These are phyloP conservation scores for Mastacembelus armatus DNA, from an alignment of 2,797 vertebrate genomes.

Conservation along the genomic window DNA sequence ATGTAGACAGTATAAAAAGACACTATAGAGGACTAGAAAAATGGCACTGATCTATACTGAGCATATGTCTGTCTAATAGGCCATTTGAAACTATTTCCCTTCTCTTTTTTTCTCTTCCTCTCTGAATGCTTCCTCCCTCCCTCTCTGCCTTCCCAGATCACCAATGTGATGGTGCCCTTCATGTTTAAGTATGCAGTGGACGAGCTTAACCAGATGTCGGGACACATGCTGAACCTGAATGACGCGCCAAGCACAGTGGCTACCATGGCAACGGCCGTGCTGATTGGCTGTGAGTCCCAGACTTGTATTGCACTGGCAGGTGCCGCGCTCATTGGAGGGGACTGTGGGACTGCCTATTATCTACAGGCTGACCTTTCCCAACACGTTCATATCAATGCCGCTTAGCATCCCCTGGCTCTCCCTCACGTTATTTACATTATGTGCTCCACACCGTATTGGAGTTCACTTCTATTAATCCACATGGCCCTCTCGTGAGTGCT, in stretches of 20 bases:
- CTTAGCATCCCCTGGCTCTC: constrained; percentile 48
- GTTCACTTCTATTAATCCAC: constrained; percentile 55
- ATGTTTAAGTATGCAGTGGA: constrained; percentile 99
- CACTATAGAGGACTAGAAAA: constrained; percentile 17
- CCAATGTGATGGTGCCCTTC: constrained; percentile 97
- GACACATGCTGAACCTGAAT: constrained; percentile 93
- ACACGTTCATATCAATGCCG: constrained; percentile 74
- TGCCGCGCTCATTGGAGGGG: constrained; percentile 74
- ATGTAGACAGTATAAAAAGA: neutral
- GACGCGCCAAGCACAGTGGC: constrained; percentile 94
- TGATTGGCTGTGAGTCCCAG: constrained; percentile 96
- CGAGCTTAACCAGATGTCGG: constrained; percentile 96
- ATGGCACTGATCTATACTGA: constrained; percentile 29
- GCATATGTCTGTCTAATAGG: constrained; percentile 47
- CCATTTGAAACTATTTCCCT: constrained; percentile 39
- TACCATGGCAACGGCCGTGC: constrained; percentile 94
- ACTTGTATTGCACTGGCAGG: constrained; percentile 80
- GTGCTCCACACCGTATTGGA: constrained; percentile 33
- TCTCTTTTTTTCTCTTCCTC: constrained; percentile 12
- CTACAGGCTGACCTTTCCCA: constrained; percentile 80
- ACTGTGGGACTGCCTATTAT: constrained; percentile 79
- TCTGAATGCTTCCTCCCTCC: constrained; percentile 32
- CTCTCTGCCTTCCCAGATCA: constrained; percentile 82
- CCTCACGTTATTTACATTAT: constrained; percentile 68
- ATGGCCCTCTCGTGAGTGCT: constrained; percentile 15